phyloP scores from a whole-genome alignment of 2,888 invertebrate genomes.

The Caenorhabditis plicata region DNA sequence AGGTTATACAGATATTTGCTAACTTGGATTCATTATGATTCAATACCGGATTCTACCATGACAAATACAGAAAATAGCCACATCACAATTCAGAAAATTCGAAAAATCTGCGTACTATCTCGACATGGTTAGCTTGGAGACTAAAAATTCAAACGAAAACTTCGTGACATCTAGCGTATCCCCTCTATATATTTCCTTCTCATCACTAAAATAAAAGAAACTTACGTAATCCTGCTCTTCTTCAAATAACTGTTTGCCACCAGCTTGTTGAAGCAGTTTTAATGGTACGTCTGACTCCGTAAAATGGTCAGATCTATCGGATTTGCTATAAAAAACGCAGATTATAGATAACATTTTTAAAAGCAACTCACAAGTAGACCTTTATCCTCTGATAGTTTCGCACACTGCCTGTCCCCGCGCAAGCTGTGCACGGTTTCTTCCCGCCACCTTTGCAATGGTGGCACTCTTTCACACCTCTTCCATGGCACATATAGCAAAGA shows the following conservation, averaged over 20 bases:
- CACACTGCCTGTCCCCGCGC: slow-evolving; percentile 61
- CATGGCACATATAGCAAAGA: slow-evolving; percentile 64
- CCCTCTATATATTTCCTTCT: too few species aligned
- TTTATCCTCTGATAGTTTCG: slow-evolving; percentile 60
- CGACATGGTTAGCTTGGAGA: too few species aligned
- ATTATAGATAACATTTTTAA: background rate
- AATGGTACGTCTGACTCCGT: slow-evolving; percentile 61
- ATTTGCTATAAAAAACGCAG: slow-evolving; percentile 46
- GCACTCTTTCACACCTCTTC: slow-evolving; percentile 61
- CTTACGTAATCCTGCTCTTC: slow-evolving; percentile 57
- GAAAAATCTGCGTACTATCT: too few species aligned
- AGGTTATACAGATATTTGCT: too few species aligned
- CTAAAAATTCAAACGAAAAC: too few species aligned
- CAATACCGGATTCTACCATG: too few species aligned
- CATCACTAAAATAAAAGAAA: too few species aligned
- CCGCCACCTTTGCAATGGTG: slow-evolving; percentile 65
- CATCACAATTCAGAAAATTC: too few species aligned
- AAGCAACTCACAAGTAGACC: slow-evolving; percentile 58
- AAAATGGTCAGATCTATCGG: slow-evolving; percentile 59
- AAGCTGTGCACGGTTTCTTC: slow-evolving; percentile 59
- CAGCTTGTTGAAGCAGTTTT: slow-evolving; percentile 40
- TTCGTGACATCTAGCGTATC: too few species aligned
- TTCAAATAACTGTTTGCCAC: slow-evolving; percentile 50
- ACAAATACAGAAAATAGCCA: too few species aligned
- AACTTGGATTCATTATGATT: too few species aligned